Percentiles rank a stretch among this genome's conserved stretches.
Conservation (phyloP, 2,797 vertebrate species). For the Synanceia verrucosa region DNA sequence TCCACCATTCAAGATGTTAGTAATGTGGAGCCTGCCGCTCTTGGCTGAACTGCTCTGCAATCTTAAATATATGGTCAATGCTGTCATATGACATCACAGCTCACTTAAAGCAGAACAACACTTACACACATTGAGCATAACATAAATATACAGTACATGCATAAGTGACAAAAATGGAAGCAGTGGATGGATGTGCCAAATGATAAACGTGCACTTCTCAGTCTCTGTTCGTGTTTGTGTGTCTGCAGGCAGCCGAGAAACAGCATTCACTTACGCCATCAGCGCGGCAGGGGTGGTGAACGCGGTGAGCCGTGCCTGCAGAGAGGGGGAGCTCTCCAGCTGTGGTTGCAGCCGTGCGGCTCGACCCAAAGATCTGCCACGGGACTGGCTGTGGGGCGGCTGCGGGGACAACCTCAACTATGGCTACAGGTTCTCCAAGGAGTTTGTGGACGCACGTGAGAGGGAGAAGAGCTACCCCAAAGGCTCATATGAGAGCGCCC, state of each 20-base stretch:
- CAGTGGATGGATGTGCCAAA: neutral
- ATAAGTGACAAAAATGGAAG: conserved; percentile 11
- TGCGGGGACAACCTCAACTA: conserved; percentile 98
- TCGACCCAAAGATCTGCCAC: conserved; percentile 93
- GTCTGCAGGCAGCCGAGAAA: conserved; percentile 93
- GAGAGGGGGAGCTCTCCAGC: conserved; percentile 96
- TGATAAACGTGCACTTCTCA: neutral
- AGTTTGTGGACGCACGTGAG: conserved; percentile 98
- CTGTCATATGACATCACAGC: conserved; percentile 65
- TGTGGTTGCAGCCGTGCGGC: conserved; percentile 95
- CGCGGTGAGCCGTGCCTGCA: conserved; percentile 95
- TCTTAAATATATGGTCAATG: conserved; percentile 57
- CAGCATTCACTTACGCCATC: conserved; percentile 96
- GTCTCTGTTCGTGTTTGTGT: conserved; percentile 17
- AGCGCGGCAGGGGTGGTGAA: conserved; percentile 96
- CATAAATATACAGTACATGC: conserved; percentile 6
- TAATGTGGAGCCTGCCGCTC: conserved; percentile 61
- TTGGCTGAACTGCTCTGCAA: conserved; percentile 62
- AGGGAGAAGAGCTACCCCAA: conserved; percentile 93
- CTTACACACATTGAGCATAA: conserved; percentile 15
- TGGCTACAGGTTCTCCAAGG: conserved; percentile 96
- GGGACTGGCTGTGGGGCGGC: conserved; percentile 99
- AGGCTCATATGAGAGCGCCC: conserved; percentile 89
- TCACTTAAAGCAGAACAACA: conserved; percentile 40
- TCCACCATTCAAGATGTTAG: conserved; percentile 54